Evolutionary conservation across 2,113 vertebrate genomes (phyloP).

Genomic region (Passer domesticus): DNA sequence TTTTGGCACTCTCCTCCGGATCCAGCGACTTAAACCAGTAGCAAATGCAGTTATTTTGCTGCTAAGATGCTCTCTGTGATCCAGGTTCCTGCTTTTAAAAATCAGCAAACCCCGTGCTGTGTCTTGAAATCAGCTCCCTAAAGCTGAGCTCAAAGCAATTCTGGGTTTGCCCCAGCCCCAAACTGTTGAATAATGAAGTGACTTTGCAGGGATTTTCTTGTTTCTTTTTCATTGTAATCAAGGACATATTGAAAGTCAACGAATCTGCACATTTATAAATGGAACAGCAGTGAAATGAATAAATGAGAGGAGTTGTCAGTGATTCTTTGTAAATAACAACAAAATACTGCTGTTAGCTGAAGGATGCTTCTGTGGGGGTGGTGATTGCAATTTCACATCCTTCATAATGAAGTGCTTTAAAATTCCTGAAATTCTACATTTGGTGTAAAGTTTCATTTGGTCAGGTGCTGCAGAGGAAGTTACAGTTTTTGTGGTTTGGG

Average conservation of each 20-base stretch:
- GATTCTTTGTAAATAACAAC: background rate
- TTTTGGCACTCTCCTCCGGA: fast-evolving
- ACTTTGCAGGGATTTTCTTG: background rate
- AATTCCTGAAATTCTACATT: background rate
- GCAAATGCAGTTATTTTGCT: background rate
- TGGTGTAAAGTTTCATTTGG: background rate
- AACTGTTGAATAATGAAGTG: background rate
- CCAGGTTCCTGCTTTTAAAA: background rate
- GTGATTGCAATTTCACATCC: background rate
- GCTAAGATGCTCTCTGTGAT: background rate
- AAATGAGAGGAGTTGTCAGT: background rate
- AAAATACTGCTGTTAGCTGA: background rate
- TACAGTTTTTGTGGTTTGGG: background rate
- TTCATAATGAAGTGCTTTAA: background rate
- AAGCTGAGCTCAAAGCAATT: background rate
- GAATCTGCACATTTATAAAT: background rate
- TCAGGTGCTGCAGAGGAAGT: background rate
- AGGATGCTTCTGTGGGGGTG: background rate
- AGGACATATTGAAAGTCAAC: background rate
- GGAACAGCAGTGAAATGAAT: background rate
- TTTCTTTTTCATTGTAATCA: background rate
- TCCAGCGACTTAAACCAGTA: background rate
- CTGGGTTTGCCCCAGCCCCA: background rate
- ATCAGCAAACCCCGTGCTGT: background rate
- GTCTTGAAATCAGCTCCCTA: background rate